Evolutionary conservation across 2,113 vertebrate species (phyloP), one percentile per base, ranked within the genome.

Genomic region (Agapornis roseicollis): DNA sequence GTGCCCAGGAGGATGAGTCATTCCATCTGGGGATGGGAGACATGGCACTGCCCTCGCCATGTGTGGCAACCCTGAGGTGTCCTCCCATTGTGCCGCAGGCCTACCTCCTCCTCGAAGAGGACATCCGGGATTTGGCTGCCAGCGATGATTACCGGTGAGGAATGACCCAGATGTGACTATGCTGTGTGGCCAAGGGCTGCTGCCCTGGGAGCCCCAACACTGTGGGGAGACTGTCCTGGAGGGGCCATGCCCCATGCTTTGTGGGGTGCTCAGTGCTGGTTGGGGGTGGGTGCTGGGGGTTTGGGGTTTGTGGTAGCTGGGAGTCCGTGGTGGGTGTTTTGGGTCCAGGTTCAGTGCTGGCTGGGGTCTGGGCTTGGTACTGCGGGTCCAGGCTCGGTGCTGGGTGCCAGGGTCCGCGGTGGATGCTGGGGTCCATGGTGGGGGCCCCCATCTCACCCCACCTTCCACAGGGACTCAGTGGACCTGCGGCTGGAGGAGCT

Each of bases 101-200:
- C 8, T 99, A 99, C 94, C 99, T 99, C 49, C 98, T 99, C 76
- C 98, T 99, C 0, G 99, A 99, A 91, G 99, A 99, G 85, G 99
- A 99, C 95, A 99, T 99, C 81, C 98, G 98, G 90, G 99, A 99
- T 44, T 96, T 99, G 63, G 98, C 98, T 5, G 97, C 97, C 94
- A 99, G 98, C 3, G 99, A 99, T 1, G 99, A 99, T 84, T 99
- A 99, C 97, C 99, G 98, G 99, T 99, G 95, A 97, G 96, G 27
- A 58, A 7, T 4, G 3, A 25, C 24, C 31, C 19, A 10, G 8
- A 4, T 7, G 4, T 13, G 46, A 24, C 10, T 0, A 27, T 47
- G 68, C n/a, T 52, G 28, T 20, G 1, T 1, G 10, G 33, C 22
- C 3, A 3, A 24, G 28, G 17, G 31, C 49, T 19, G 13, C 55